Evolutionary conservation across 2,113 vertebrate genomes (phyloP).

Genomic region (Cettia cetti): DNA sequence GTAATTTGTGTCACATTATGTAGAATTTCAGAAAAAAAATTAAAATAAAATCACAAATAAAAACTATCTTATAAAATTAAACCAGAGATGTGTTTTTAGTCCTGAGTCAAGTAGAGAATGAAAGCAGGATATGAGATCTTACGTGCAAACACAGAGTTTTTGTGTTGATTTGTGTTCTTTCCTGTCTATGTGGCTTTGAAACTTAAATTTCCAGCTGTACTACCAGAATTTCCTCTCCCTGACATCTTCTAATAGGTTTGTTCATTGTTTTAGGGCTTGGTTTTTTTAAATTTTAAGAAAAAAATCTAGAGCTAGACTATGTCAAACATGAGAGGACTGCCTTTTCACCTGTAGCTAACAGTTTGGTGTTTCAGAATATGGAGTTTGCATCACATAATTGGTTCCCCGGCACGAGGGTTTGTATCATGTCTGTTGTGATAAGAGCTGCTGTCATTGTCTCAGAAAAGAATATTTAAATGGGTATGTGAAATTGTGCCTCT

Average conservation of each 20-base stretch:
- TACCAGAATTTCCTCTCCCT: conserved; percentile 26
- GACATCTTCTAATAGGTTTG: background rate
- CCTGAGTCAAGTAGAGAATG: conserved; percentile 16
- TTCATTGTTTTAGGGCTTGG: background rate
- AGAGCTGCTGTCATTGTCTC: conserved; percentile 37
- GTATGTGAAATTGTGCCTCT: background rate
- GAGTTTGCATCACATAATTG: background rate
- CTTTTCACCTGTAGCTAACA: conserved; percentile 38
- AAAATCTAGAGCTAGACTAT: conserved; percentile 36
- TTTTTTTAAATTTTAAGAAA: background rate
- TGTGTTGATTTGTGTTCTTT: conserved; percentile 35
- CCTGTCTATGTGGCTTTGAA: background rate
- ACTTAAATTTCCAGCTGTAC: conserved; percentile 18
- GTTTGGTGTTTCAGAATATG: conserved; percentile 1
- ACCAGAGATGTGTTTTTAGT: conserved; percentile 24
- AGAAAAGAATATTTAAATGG: conserved; percentile 43
- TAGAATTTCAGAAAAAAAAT: conserved; percentile 47
- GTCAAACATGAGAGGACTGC: conserved; percentile 26
- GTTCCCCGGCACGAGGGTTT: conserved; percentile 14
- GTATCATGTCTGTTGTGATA: conserved; percentile 28
- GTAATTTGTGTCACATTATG: conserved; percentile 74
- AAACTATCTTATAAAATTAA: conserved; percentile 45
- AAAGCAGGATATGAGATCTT: conserved; percentile 42
- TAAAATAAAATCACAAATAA: conserved; percentile 62
- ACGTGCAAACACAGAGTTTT: conserved; percentile 41